Conservation (phyloP, 1,140 invertebrate genomes). For the Drosophila pachea region DNA sequence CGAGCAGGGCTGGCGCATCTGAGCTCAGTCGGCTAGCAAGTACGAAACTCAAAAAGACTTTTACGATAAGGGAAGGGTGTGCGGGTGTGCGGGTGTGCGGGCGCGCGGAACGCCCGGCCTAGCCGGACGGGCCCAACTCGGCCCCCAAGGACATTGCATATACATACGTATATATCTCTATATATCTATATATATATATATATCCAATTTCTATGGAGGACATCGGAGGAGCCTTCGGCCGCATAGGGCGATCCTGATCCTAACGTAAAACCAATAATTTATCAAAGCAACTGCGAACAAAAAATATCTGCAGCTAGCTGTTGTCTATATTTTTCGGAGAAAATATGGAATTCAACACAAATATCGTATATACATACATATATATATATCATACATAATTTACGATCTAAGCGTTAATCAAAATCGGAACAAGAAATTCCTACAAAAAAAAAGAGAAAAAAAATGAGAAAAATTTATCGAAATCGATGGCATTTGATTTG, state of each 20-base stretch:
- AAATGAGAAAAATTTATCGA: not conserved
- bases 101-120: constrained; percentile 41
- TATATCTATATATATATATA: constrained; percentile 19
- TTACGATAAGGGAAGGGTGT: constrained; percentile 54
- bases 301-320: constrained; percentile 28
- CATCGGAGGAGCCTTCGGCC: constrained; percentile 48
- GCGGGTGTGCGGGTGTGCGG: constrained; percentile 44
- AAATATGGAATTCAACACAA: constrained; percentile 47
- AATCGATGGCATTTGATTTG: constrained; percentile 54
- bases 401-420: constrained; percentile 33
- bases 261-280: constrained; percentile 57
- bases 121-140: constrained; percentile 48
- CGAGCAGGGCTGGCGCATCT: constrained; percentile 78
- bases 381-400: constrained; percentile 5
- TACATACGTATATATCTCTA: constrained; percentile 38
- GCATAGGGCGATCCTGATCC: constrained; percentile 73
- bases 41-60: constrained; percentile 67
- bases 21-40: constrained; percentile 24
- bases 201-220: constrained; percentile 36
- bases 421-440: constrained; percentile 53
- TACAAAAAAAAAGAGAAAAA: constrained; percentile 31
- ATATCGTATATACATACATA: constrained; percentile 6
- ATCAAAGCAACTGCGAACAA: constrained; percentile 68
- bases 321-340: constrained; percentile 51
- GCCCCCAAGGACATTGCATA: constrained; percentile 38